Evolutionary conservation across 1,140 invertebrate genomes (phyloP).

Genomic region (Ylistrum balloti): DNA sequence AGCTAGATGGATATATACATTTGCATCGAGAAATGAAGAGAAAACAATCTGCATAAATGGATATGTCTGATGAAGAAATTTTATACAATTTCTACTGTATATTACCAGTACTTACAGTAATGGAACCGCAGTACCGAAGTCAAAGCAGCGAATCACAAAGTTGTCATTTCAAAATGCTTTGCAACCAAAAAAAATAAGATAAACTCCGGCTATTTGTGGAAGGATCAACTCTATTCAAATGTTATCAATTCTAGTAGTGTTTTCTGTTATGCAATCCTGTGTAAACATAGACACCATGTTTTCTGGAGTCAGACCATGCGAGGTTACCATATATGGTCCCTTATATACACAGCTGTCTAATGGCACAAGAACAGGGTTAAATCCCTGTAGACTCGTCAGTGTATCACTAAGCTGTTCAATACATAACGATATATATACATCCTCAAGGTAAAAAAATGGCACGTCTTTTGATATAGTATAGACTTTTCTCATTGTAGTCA

Average conservation of each 20-base stretch:
- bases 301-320: background rate
- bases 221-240: too few species aligned
- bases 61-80: too few species aligned
- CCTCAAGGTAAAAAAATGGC: slow-evolving; percentile 80
- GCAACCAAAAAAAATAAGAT: too few species aligned
- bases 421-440: slow-evolving; percentile 80
- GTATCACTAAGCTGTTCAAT: slow-evolving; percentile 55
- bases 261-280: background rate
- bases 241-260: background rate
- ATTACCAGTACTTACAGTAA: too few species aligned
- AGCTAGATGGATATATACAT: too few species aligned
- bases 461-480: slow-evolving; percentile 70
- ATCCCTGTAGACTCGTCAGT: slow-evolving; percentile 62
- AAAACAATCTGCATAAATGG: too few species aligned
- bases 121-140: too few species aligned
- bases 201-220: too few species aligned
- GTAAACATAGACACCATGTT: background rate
- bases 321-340: background rate
- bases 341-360: slow-evolving; percentile 63
- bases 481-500: slow-evolving; percentile 75
- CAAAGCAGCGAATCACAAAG: too few species aligned
- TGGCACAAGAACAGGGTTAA: slow-evolving; percentile 60
- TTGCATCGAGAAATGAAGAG: too few species aligned
- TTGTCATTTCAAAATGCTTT: too few species aligned
- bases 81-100: too few species aligned